phyloP scores from a whole-genome alignment of 2,888 invertebrate genomes.

The Maniola hyperantus region DNA sequence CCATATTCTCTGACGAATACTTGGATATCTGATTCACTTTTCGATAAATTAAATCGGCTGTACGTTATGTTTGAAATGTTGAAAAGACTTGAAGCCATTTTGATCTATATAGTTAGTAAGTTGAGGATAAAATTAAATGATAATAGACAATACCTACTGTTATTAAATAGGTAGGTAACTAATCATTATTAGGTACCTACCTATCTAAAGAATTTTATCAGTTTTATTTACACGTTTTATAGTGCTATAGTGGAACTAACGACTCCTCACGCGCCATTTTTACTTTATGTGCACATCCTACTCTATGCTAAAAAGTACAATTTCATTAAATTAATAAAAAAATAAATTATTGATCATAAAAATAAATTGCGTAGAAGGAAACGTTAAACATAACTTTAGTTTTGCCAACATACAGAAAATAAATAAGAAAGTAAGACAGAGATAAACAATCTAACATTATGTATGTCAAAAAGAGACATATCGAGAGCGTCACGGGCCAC shows the following conservation, averaged over 20 bases:
- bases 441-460: background rate
- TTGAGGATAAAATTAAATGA: no score
- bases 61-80: conserved; percentile 51
- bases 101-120: background rate
- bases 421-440: conserved; percentile 25
- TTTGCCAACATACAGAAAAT: conserved; percentile 11
- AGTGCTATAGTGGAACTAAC: no score
- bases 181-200: no score
- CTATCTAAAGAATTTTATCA: no score
- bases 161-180: no score
- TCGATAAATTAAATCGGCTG: conserved; percentile 57
- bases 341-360: background rate
- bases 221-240: no score
- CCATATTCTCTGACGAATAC: conserved; percentile 59
- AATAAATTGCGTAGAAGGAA: conserved; percentile 24
- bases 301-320: no score
- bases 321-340: no score
- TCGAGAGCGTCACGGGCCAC: conserved; percentile 41
- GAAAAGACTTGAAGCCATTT: conserved; percentile 49
- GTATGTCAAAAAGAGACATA: conserved; percentile 41
- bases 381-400: conserved; percentile 19
- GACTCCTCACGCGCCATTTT: no score
- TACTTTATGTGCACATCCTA: no score
- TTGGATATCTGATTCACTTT: conserved; percentile 56
- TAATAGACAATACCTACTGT: no score